Evolutionary conservation across 2,113 vertebrate genomes (phyloP), one percentile per base, ranked within the genome.

Genomic region (Chrysemys picta): DNA sequence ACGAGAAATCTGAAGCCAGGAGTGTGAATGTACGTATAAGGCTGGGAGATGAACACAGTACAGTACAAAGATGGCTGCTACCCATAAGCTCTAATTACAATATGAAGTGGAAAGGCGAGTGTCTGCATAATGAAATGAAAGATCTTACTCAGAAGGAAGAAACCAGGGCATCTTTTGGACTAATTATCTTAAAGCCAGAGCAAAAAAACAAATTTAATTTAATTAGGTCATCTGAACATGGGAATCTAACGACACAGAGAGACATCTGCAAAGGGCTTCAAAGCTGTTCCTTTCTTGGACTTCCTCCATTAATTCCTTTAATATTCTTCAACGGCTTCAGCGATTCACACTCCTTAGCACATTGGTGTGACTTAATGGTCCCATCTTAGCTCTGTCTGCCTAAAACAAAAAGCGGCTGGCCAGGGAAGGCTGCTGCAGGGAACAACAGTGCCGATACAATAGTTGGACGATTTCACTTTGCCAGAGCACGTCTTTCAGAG

Each of bases 81-180:
- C 72, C 69, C 80, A 82, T 35, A 35, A 19, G n/a, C 56, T 45
- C 31, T 25, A 29, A 8, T 13, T 38, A 49, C 42, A 2, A 4
- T 12, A 52, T 6, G 50, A 1, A 42, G 2, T 8, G 78, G 75
- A 11, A 76, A 19, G n/a, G n/a, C 19, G 1, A 49, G 42, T 25
- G 1, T 38, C 78, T 84, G 87, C n/a, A 84, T 88, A 78, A 94
- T 86, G 47, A 87, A 57, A 69, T 0, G 6, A 54, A 47, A 90
- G 82, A 22, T 86, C 85, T 93, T 17, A 4, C 72, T 82, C 65
- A 2, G 5, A 85, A 80, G 86, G 82, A 92, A 69, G 91, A 97
- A 96, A 97, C 90, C 56, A 91, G 89, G 91, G 62, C 93, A 88
- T 50, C 78, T 81, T 95, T 38, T 95, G 82, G 93, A 82, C 89